Evolutionary conservation across 2,888 invertebrate species (phyloP), one percentile per base, ranked within the genome.

Genomic region (Drosophila subquinaria): DNA sequence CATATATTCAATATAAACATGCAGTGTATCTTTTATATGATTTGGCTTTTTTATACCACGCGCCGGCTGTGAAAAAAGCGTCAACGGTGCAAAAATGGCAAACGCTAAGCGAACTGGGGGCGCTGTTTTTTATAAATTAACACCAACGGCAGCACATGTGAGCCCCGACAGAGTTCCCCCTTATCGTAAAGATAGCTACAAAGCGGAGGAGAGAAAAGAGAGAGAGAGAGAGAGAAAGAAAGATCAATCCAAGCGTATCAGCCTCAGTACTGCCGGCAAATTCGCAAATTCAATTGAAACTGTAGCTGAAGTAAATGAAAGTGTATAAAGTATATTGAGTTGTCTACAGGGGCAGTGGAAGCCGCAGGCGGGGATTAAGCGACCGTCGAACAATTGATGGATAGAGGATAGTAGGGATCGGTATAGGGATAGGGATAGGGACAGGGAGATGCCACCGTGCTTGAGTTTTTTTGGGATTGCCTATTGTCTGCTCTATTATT

Each of bases 331-430:
- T 38, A 38, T 63, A 86, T 81, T 81, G 84, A 86, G 87, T 79
- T 81, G 69, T 81, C 75, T 68, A 33, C 68, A 77, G 57, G 15
- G 30, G 52, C 10, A 15, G 35, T 61, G 48, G 45, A 35, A 43
- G 90, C 90, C 91, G 84, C 90, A 90, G 91, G 91, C 82, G 63
- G 76, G 88, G 90, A 90, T 90, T 90, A 90, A 68, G 70, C 73
- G 52, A 67, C 69, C 70, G 73, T 51, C 70, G 55, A 71, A 73
- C 69, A 67, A 68, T 64, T 71, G 65, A 63, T 51, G 45, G 69
- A 27, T 63, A 38, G 36, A 64, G 59, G 47, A 57, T 45, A 6
- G 47, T 30, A 30, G 27, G 59, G 50, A 47, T 63, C 35, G 48
- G 38, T 55, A 50, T n/a, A 27, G 43, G 30, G 8, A 30, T n/a